Evolutionary conservation across 2,797 vertebrate genomes (phyloP).

Genomic region (Geotrypetes seraphini): DNA sequence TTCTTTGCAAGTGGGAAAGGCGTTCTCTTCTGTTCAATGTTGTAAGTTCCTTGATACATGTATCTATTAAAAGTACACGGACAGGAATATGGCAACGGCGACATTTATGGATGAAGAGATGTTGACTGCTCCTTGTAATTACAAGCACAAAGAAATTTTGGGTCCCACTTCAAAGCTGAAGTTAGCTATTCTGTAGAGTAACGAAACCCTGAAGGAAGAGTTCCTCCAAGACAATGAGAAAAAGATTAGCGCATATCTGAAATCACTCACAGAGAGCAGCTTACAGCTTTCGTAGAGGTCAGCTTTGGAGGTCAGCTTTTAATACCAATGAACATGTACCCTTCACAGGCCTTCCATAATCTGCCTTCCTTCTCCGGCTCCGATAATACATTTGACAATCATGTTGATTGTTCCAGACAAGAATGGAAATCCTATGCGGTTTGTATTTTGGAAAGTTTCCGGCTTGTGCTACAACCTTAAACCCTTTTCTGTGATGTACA

Average conservation of each 20-base stretch:
- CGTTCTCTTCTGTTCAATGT: no score
- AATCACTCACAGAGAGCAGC: background rate
- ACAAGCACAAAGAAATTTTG: conserved; percentile 9
- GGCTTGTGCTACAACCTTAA: conserved; percentile 13
- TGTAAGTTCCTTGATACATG: conserved; percentile 17
- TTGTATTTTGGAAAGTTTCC: conserved; percentile 22
- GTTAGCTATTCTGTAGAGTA: background rate
- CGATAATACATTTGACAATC: conserved; percentile 23
- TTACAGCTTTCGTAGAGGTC: conserved; percentile 22
- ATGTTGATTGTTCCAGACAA: conserved; percentile 11
- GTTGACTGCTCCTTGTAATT: conserved; percentile 26
- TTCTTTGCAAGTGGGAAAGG: no score
- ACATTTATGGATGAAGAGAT: conserved; percentile 21
- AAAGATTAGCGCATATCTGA: conserved; percentile 27
- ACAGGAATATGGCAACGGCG: conserved; percentile 10
- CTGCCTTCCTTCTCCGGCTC: conserved; percentile 10
- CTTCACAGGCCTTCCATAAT: conserved; percentile 7
- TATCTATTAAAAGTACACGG: conserved; percentile 23
- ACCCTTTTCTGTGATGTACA: conserved; percentile 2
- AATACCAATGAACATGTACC: conserved; percentile 22
- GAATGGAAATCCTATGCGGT: conserved; percentile 20
- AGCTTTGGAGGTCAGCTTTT: conserved; percentile 23
- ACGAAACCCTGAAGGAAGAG: conserved; percentile 2
- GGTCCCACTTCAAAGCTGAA: conserved; percentile 17
- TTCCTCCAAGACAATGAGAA: conserved; percentile 11